Percentiles rank a stretch among this genome's conserved stretches.
These are phyloP conservation scores for Aphodius sticticus DNA, from an alignment of 2,888 invertebrate genomes.

Conservation along the genomic window DNA sequence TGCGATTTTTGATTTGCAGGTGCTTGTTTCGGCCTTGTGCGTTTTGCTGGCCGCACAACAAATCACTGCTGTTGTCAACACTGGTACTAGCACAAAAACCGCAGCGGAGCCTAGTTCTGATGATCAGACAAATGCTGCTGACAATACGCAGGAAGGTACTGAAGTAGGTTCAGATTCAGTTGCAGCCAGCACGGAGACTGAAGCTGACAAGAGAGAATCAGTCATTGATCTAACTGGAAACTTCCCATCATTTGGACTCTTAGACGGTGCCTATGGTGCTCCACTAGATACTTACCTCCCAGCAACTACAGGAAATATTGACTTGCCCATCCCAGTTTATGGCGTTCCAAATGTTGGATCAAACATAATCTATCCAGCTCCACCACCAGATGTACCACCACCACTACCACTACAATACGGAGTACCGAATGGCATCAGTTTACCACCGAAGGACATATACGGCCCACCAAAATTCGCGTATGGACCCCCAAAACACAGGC, in stretches of 20 bases:
- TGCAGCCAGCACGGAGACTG: constrained; percentile 52
- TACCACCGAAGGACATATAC: constrained; percentile 43
- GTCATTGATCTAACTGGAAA: constrained; percentile 52
- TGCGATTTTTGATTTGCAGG: constrained; percentile 26
- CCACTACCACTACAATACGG: constrained; percentile 49
- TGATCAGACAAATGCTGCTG: constrained; percentile 40
- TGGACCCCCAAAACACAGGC: constrained; percentile 44
- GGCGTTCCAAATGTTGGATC: constrained; percentile 65
- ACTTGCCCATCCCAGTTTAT: constrained; percentile 66
- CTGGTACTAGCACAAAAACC: constrained; percentile 43
- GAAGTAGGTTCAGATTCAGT: constrained; percentile 48
- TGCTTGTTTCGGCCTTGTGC: constrained; percentile 32
- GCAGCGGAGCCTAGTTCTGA: constrained; percentile 38
- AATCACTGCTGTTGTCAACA: constrained; percentile 57
- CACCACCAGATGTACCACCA: constrained; percentile 61
- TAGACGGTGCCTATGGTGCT: constrained; percentile 31
- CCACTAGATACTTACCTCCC: constrained; percentile 52
- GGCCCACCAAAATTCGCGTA: constrained; percentile 51
- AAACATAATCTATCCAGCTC: constrained; percentile 60
- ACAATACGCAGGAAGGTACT: constrained; percentile 26
- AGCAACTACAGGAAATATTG: constrained; percentile 53
- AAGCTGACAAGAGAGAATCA: constrained; percentile 56
- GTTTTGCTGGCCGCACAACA: constrained; percentile 49
- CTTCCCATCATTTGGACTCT: constrained; percentile 28
- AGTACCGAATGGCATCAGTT: constrained; percentile 40